Evolutionary conservation across 2,113 vertebrate genomes (phyloP).

Genomic region (Lathamus discolor): DNA sequence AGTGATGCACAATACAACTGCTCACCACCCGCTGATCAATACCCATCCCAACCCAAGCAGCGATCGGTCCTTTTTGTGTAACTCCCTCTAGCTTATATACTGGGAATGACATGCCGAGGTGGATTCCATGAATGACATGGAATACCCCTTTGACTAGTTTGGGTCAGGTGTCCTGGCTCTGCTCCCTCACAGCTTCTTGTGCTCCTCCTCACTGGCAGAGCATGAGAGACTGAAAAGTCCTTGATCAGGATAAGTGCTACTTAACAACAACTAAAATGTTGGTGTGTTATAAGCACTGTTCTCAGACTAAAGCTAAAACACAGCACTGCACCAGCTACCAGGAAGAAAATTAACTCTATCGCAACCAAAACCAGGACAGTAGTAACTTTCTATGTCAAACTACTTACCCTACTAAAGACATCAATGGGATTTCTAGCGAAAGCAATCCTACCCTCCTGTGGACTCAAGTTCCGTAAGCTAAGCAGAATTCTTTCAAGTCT

Average conservation of each 20-base stretch:
- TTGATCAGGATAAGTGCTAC: neutral
- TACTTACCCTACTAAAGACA: neutral
- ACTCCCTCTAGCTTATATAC: neutral
- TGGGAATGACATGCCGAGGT: neutral
- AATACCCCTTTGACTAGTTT: neutral
- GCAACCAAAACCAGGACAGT: neutral
- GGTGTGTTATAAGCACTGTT: neutral
- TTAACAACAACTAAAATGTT: neutral
- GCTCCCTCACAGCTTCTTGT: neutral
- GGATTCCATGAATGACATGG: neutral
- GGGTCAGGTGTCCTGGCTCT: neutral
- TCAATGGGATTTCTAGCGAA: neutral
- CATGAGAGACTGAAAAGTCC: neutral
- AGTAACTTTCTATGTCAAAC: neutral
- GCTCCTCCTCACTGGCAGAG: neutral
- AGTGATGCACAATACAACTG: neutral
- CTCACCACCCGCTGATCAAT: neutral
- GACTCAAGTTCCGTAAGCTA: neutral
- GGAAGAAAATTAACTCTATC: neutral
- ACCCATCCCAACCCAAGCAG: neutral
- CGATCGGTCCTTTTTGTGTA: neutral
- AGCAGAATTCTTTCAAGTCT: neutral
- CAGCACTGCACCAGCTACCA: neutral
- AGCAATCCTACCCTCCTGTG: neutral
- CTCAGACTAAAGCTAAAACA: neutral